Evolutionary conservation across 35 echinoderm and acorn worm genomes (phyloP).

Genomic region (Eucidaris tribuloides): DNA sequence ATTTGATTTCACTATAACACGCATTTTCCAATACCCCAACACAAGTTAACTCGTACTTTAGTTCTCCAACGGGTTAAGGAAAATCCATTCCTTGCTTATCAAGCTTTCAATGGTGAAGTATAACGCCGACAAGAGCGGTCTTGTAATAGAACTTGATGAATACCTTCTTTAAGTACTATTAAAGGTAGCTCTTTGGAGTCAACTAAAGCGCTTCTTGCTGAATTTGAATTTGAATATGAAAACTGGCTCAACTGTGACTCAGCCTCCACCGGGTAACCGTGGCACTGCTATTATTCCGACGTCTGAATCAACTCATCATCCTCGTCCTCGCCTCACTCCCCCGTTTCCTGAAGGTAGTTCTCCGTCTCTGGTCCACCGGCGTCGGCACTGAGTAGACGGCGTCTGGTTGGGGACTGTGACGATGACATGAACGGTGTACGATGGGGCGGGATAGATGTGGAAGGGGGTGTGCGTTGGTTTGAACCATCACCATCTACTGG

Average conservation of each 20-base stretch:
- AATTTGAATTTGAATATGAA: background rate
- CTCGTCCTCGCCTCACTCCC: constrained; percentile 43
- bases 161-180: background rate
- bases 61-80: too few species aligned
- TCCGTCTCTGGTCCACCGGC: constrained; percentile 1
- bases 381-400: constrained; percentile 20
- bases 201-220: background rate
- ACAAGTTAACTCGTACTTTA: too few species aligned
- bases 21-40: too few species aligned
- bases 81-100: background rate
- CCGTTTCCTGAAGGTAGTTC: background rate
- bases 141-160: background rate
- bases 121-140: background rate
- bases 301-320: constrained; percentile 60
- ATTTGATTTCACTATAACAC: background rate
- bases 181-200: background rate
- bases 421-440: background rate
- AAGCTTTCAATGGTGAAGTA: too few species aligned
- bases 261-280: constrained; percentile 46
- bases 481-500: background rate
- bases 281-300: constrained; percentile 65
- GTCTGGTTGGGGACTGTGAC: constrained; percentile 2
- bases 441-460: constrained; percentile 5
- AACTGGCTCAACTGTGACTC: background rate
- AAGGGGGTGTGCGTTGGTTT: background rate